Evolutionary conservation across 2,888 invertebrate species (phyloP).

Genomic region (Glyphotaelius pellucidus): DNA sequence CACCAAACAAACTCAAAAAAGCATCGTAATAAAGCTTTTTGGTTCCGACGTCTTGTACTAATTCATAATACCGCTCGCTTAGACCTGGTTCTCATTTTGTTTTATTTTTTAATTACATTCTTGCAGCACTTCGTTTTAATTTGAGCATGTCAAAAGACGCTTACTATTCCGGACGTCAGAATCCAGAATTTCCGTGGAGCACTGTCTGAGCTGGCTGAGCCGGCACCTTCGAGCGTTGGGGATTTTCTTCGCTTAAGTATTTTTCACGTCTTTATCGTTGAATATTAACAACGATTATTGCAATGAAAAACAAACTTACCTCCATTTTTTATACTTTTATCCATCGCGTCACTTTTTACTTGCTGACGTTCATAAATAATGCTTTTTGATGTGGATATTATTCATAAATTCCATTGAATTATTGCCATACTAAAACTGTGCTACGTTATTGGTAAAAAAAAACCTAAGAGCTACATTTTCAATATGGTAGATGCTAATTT

Average conservation of each 20-base stretch:
- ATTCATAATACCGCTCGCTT: slow-evolving; percentile 57
- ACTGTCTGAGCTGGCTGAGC: not conserved
- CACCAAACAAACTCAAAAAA: not conserved
- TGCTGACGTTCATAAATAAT: not conserved
- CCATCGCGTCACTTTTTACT: not conserved
- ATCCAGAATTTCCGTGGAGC: slow-evolving; percentile 27
- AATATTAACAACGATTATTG: not conserved
- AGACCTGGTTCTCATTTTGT: slow-evolving; percentile 39
- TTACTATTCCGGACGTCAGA: slow-evolving; percentile 40
- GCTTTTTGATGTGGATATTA: not conserved
- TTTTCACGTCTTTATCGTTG: slow-evolving; percentile 9
- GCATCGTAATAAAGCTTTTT: not conserved
- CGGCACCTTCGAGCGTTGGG: not conserved
- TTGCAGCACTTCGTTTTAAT: slow-evolving; percentile 56
- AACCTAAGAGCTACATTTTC: too few relatives aligned
- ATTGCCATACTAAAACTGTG: not conserved
- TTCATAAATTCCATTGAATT: not conserved
- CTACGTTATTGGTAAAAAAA: too few relatives aligned
- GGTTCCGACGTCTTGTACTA: not conserved
- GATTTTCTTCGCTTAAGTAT: not conserved
- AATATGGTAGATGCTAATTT: too few relatives aligned
- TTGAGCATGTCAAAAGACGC: slow-evolving; percentile 59
- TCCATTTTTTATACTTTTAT: not conserved
- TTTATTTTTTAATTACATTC: slow-evolving; percentile 60
- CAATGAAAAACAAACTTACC: not conserved